Conservation (phyloP, 1,140 invertebrate genomes). For the Asobara japonica region DNA sequence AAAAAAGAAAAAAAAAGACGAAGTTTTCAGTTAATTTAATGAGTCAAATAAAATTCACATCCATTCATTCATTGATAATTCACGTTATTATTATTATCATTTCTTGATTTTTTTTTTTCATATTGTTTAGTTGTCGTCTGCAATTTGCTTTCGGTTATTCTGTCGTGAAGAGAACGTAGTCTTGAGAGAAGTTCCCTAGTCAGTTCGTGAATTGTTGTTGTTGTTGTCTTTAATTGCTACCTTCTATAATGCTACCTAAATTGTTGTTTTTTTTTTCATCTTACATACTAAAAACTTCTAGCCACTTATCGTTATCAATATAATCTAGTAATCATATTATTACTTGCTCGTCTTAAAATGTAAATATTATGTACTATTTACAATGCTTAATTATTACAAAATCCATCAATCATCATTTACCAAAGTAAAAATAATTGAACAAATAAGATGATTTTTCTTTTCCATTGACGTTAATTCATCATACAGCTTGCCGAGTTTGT, state of each 20-base stretch:
- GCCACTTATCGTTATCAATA: slow-evolving; percentile 49
- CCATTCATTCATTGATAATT: slow-evolving; percentile 55
- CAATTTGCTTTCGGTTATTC: slow-evolving; percentile 41
- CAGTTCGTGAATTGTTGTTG: slow-evolving; percentile 65
- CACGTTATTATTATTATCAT: slow-evolving; percentile 43
- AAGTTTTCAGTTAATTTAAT: slow-evolving; percentile 37
- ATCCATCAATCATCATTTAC: slow-evolving; percentile 52
- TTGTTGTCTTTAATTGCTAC: slow-evolving; percentile 57
- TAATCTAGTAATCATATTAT: slow-evolving; percentile 62
- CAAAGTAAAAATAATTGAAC: slow-evolving; percentile 46
- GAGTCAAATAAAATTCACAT: slow-evolving; percentile 63
- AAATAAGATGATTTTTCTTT: slow-evolving; percentile 24
- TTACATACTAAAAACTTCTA: slow-evolving; percentile 53
- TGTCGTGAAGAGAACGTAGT: slow-evolving; percentile 60
- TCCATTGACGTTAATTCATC: slow-evolving; percentile 2
- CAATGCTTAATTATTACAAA: slow-evolving; percentile 58
- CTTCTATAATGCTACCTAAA: slow-evolving; percentile 58
- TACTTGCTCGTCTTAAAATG: slow-evolving; percentile 61
- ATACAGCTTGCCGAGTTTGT: neutral
- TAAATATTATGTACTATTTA: slow-evolving; percentile 66
- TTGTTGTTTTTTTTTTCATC: slow-evolving; percentile 47
- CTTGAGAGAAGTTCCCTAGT: slow-evolving; percentile 61
- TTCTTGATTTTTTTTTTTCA: slow-evolving; percentile 25
- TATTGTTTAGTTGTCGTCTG: too few relatives aligned
- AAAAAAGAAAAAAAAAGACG: neutral